phyloP scores from a whole-genome alignment of 2,888 invertebrate genomes.

The Sussaba pulchella region DNA sequence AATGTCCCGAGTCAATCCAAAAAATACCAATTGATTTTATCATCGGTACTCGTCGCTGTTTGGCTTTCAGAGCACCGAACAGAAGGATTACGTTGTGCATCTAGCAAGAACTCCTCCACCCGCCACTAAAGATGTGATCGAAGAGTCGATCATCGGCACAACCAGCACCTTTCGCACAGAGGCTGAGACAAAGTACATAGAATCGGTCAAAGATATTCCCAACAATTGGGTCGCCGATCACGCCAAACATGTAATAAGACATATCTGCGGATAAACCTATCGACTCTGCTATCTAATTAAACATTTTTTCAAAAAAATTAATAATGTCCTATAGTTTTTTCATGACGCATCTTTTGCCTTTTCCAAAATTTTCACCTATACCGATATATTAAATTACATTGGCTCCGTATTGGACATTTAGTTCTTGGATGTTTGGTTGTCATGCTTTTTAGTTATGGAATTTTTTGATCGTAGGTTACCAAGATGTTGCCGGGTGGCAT shows the following conservation, averaged over 20 bases:
- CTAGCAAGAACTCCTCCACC: slow-evolving; percentile 91
- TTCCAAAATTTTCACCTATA: too few species aligned
- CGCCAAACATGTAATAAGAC: slow-evolving; percentile 88
- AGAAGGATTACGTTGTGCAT: slow-evolving; percentile 92
- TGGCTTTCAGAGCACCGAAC: slow-evolving; percentile 87
- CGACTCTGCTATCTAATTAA: too few species aligned
- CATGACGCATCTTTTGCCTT: too few species aligned
- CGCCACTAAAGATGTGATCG: slow-evolving; percentile 83
- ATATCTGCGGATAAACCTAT: slow-evolving; percentile 1
- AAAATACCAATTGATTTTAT: slow-evolving; percentile 1
- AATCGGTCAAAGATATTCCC: slow-evolving; percentile 86
- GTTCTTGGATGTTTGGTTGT: too few species aligned
- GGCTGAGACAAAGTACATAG: slow-evolving; percentile 83
- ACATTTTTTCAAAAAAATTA: too few species aligned
- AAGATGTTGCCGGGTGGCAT: slow-evolving; percentile 97
- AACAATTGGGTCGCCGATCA: slow-evolving; percentile 92
- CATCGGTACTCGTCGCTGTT: neutral
- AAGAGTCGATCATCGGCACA: slow-evolving; percentile 82
- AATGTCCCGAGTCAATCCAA: too few species aligned
- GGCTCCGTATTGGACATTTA: too few species aligned
- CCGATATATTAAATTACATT: too few species aligned
- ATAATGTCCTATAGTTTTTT: too few species aligned
- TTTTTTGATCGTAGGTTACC: slow-evolving; percentile 86
- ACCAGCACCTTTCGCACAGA: slow-evolving; percentile 82
- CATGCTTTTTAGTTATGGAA: too few species aligned